Evolutionary conservation across 1,140 invertebrate species (phyloP), one percentile per base, ranked within the genome.

Genomic region (Grapholita molesta): DNA sequence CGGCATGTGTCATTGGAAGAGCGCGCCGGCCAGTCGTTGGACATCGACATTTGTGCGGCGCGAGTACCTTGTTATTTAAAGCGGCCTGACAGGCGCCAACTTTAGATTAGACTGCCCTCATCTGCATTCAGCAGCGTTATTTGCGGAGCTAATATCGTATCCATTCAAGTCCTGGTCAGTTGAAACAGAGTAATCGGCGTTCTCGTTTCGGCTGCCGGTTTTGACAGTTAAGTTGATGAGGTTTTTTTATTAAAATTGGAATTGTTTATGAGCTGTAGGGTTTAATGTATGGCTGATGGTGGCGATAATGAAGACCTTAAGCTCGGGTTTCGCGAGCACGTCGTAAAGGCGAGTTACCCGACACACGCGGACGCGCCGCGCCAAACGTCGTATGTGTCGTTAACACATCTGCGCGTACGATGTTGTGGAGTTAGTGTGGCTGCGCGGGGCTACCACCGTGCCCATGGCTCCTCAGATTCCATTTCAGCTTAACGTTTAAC

Each of bases 51-150:
- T 80, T 86, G 70, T 85, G 78, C 70, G 64, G 70, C 84, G 78
- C 70, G 64, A 73, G 73, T 75, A 81, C 75, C 71, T 67, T 75
- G 82, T 83, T 88, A 89, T 89, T 89, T 87, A 79, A 86, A 84
- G 80, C 81, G 64, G 48, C 76, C 78, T 69, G 77, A 18, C 35
- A 72, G 77, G 76, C 80, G 82, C 85, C 84, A 84, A 86, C 79
- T 88, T 83, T 84, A 86, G 85, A 87, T 81, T 83, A 76, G 77
- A 78, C 68, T 84, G 83, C 74, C 82, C 85, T 86, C 84, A 82
- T 85, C 75, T 83, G 85, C 78, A 84, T 79, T 84, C 79, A 84
- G 76, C 71, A 73, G 69, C 75, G 80, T 79, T 82, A 88, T 86
- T 83, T 85, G 79, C 77, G 75, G 75, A 76, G 76, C 75, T 82